Conservation (phyloP, 2,797 vertebrate species). For the Selene dorsalis region DNA sequence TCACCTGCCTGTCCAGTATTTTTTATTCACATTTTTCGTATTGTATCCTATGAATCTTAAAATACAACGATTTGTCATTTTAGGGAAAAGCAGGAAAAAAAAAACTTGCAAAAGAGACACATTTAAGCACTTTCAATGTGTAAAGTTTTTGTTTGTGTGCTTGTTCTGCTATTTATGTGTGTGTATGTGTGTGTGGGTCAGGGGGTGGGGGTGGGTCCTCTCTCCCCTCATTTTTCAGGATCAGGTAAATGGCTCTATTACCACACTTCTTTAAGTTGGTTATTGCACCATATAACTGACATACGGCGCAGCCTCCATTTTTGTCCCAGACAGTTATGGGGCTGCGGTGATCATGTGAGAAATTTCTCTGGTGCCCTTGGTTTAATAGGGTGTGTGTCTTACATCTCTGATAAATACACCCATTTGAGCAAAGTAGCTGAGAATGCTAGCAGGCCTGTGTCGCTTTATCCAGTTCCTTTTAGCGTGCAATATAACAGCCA, state of each 20-base stretch:
- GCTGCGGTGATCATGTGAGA: slow-evolving; percentile 84
- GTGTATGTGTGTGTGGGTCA: slow-evolving; percentile 6
- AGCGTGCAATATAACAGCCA: slow-evolving; percentile 65
- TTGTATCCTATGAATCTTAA: neutral
- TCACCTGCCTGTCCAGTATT: neutral
- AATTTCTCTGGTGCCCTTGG: slow-evolving; percentile 87
- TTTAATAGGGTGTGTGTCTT: slow-evolving; percentile 87
- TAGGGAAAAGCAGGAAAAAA: neutral
- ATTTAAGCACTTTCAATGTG: slow-evolving; percentile 4
- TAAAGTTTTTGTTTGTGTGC: slow-evolving; percentile 7
- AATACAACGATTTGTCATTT: neutral
- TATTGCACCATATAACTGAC: slow-evolving; percentile 88
- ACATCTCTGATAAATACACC: slow-evolving; percentile 85
- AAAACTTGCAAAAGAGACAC: neutral
- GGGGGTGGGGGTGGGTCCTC: neutral
- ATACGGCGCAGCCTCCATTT: slow-evolving; percentile 85
- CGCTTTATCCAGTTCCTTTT: slow-evolving; percentile 64
- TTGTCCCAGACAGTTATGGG: slow-evolving; percentile 86
- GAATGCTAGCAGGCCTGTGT: slow-evolving; percentile 62
- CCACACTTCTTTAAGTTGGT: slow-evolving; percentile 85
- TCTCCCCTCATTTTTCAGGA: slow-evolving; percentile 77
- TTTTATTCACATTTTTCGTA: neutral
- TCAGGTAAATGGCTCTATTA: slow-evolving; percentile 87
- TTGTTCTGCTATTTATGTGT: slow-evolving; percentile 30
- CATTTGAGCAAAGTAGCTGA: slow-evolving; percentile 78